Base-by-base conservation (phyloP, 2,113 vertebrate genomes). In the Acanthisitta chloris region DNA sequence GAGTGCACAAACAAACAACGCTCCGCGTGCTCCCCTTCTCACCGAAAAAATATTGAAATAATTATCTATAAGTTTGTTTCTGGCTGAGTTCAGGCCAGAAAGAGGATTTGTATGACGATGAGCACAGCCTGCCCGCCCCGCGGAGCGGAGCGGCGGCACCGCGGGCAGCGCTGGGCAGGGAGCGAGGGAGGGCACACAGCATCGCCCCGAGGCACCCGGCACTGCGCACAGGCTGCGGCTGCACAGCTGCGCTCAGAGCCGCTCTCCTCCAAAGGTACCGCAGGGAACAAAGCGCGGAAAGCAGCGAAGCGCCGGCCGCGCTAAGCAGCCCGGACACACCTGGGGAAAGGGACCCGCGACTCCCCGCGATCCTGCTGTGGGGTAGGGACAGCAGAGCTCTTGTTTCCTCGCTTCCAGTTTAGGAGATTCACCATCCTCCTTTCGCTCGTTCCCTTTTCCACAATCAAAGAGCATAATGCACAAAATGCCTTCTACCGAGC, bases 401-500 rank as follows among this genome's bases (percentile, higher is more conserved):
- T 49, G 45, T 57, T 70, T 69, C 66, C 72, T 48, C 2, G 4
- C 51, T 87, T 67, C 48, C 65, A 59, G 0, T 48, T n/a, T 19
- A 51, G 59, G 51, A 81, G 48, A 19, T 72, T 87, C 52, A 26
- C 78, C 81, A 72, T 62, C 45, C 55, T 85, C 48, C 70, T 81
- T 91, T 78, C 52, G 66, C 87, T 57, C 45, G 6, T 82, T 82
- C 66, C 51, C 59, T 81, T 92, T 87, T 81, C 31, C 73, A 57
- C 51, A 46, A 33, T 92, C 76, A 91, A 84, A 87, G 81, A 81
- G 57, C 65, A 43, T 89, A 74, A 96, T 91, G 69, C 81, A 61
- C 55, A 86, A 67, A 96, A 86, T 80, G 94, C 94, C 64, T 96
- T 96, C 81, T 90, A 17, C 59, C 13, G 24, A 88, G 96, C 86